Evolutionary conservation across 2,113 vertebrate genomes (phyloP).

Genomic region (Rhegmatorhina hoffmannsi): DNA sequence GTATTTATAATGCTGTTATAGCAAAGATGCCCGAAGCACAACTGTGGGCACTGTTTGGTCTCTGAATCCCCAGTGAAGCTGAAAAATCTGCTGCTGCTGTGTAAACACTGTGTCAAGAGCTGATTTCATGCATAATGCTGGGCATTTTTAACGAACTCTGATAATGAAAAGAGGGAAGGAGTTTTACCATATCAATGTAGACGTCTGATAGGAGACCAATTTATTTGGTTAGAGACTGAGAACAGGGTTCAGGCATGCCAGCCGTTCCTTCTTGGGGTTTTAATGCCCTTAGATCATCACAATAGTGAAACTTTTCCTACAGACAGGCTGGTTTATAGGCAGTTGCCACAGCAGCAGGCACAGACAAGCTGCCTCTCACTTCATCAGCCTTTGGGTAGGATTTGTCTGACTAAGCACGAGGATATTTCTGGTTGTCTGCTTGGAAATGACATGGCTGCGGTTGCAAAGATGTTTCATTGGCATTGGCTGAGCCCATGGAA

Average conservation of each 20-base stretch:
- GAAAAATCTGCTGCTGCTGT: neutral
- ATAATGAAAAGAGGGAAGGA: neutral
- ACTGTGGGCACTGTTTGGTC: neutral
- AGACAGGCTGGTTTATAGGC: neutral
- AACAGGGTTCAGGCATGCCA: neutral
- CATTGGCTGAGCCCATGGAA: neutral
- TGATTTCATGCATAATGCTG: neutral
- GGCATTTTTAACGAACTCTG: neutral
- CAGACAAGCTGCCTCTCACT: neutral
- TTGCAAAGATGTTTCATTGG: neutral
- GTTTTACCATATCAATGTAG: neutral
- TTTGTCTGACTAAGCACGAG: neutral
- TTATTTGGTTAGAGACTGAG: neutral
- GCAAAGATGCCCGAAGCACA: conserved; percentile 24
- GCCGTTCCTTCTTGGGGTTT: neutral
- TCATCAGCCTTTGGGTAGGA: neutral
- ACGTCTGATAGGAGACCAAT: neutral
- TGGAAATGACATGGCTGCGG: neutral
- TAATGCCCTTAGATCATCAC: neutral
- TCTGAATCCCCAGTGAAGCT: conserved; percentile 12
- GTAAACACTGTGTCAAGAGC: conserved; percentile 6
- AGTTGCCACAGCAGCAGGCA: neutral
- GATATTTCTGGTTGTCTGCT: neutral
- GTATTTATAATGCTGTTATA: conserved; percentile 16
- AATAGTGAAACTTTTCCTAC: neutral